A percentile compares a stretch with the other conserved stretches of the same genome.
These are phyloP conservation scores for Pelodytes ibericus DNA, from an alignment of 2,797 vertebrate species.

Conservation along the genomic window DNA sequence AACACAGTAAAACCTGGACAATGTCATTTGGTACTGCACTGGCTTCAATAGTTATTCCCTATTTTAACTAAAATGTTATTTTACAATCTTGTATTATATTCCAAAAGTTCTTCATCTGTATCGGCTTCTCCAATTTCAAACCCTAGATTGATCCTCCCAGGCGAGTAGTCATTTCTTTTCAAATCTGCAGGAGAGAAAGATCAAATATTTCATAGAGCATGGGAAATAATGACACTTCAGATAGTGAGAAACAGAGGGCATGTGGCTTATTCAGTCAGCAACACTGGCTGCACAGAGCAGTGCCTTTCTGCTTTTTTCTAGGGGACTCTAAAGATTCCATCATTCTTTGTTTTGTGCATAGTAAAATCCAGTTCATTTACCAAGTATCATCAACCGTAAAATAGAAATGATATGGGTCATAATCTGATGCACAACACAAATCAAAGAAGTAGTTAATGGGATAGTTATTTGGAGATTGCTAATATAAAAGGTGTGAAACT, in stretches of 20 bases:
- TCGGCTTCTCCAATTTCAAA: constrained; percentile 59
- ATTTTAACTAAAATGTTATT: constrained; percentile 15
- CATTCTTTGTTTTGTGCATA: too few species aligned
- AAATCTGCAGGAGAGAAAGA: constrained; percentile 77
- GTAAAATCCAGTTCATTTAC: too few species aligned
- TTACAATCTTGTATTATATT: constrained; percentile 69
- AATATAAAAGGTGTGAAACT: too few species aligned
- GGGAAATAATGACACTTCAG: constrained; percentile 42
- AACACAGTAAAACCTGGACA: neutral
- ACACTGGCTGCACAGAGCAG: constrained; percentile 1
- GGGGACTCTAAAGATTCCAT: neutral
- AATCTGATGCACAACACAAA: too few species aligned
- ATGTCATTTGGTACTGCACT: neutral
- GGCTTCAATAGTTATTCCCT: constrained; percentile 2
- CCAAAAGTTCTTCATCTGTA: constrained; percentile 52
- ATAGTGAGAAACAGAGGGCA: constrained; percentile 15
- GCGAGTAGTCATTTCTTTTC: constrained; percentile 73
- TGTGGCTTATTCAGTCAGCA: constrained; percentile 4
- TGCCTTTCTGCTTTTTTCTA: constrained; percentile 22
- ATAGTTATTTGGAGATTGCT: too few species aligned
- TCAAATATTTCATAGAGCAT: constrained; percentile 45
- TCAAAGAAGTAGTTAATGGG: too few species aligned
- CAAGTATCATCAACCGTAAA: too few species aligned
- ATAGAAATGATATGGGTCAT: too few species aligned
- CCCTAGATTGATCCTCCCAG: constrained; percentile 63